Percentiles rank a stretch among this genome's conserved stretches.
These are phyloP conservation scores for Polypedilum pembai DNA, from an alignment of 1,140 invertebrate species.

Conservation along the genomic window DNA sequence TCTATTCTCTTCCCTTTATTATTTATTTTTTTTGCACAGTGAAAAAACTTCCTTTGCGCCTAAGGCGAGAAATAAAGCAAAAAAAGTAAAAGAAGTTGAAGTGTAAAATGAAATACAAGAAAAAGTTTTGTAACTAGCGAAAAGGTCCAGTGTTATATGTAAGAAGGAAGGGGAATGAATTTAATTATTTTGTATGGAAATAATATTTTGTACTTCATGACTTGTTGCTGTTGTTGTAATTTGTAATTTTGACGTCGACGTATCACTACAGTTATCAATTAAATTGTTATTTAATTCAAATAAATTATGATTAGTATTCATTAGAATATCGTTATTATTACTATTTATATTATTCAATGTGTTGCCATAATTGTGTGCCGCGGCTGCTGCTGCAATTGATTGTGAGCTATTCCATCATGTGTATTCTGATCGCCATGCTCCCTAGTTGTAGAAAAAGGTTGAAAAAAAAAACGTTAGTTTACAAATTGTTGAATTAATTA, in stretches of 20 bases:
- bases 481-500: background rate
- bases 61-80: background rate
- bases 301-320: constrained; percentile 33
- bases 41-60: background rate
- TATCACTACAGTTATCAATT: constrained; percentile 29
- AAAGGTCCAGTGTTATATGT: background rate
- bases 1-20: background rate
- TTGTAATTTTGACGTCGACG: constrained; percentile 20
- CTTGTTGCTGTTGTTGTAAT: constrained; percentile 27
- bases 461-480: constrained; percentile 2
- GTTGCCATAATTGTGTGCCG: constrained; percentile 23
- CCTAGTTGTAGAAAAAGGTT: constrained; percentile 36
- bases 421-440: constrained; percentile 43
- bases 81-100: background rate
- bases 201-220: constrained; percentile 27
- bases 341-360: constrained; percentile 41
- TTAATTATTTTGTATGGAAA: constrained; percentile 28
- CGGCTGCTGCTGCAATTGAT: constrained; percentile 16
- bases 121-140: background rate
- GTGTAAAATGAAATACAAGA: constrained; percentile 7
- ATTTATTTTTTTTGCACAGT: background rate
- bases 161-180: background rate
- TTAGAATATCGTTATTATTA: constrained; percentile 37
- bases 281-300: constrained; percentile 25
- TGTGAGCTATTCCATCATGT: constrained; percentile 43